phyloP scores from a whole-genome alignment of 2,888 invertebrate species.

The Tipula confusa region DNA sequence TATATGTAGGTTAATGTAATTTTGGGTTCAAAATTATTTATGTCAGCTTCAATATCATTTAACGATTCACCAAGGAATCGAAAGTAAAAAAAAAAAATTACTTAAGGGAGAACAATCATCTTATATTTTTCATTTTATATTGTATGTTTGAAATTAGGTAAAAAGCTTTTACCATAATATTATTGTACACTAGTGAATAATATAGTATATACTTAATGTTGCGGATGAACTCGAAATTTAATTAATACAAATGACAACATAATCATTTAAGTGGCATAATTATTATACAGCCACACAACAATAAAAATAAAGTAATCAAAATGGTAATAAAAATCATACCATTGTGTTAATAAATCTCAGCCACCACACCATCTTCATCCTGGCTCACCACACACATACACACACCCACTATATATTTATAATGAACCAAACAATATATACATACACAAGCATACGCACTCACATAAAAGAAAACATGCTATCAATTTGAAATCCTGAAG shows the following conservation, averaged over 20 bases:
- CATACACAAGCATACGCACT: too few relatives aligned
- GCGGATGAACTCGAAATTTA: not conserved
- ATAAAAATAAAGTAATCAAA: slow-evolving; percentile 17
- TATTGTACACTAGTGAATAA: not conserved
- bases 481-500: slow-evolving; percentile 20
- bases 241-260: not conserved
- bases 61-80: not conserved
- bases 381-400: not conserved
- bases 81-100: not conserved
- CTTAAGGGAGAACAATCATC: not conserved
- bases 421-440: not conserved
- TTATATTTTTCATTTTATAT: not conserved
- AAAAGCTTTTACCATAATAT: not conserved
- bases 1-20: not conserved
- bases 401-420: not conserved
- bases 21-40: not conserved
- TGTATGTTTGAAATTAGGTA: not conserved
- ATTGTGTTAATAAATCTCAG: not conserved
- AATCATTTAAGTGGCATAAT: not conserved
- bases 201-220: too few relatives aligned
- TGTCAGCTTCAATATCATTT: not conserved
- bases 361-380: not conserved
- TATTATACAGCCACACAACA: not conserved
- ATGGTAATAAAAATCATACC: slow-evolving; percentile 1
- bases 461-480: not conserved